phyloP scores from a whole-genome alignment of 2,113 vertebrate genomes.

The Notarius lentiginosus region DNA sequence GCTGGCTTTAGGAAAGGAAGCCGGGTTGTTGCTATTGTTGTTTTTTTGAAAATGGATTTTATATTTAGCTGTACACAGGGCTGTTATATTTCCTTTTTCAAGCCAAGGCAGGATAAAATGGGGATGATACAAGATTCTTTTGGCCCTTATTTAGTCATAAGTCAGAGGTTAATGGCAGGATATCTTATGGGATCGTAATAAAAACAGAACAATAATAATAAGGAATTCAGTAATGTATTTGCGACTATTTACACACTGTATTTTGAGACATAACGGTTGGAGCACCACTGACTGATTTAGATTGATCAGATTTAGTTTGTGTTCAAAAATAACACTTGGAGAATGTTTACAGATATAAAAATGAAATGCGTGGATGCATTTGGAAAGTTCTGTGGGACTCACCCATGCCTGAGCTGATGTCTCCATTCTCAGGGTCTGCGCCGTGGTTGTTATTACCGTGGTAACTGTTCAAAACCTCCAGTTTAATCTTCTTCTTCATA shows the following conservation, averaged over 20 bases:
- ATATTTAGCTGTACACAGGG: slow-evolving; percentile 11
- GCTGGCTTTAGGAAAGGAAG: slow-evolving; percentile 18
- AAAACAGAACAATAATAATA: slow-evolving; percentile 21
- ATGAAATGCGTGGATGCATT: slow-evolving; percentile 5
- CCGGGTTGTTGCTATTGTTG: background rate
- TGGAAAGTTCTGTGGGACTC: slow-evolving; percentile 60
- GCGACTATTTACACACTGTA: background rate
- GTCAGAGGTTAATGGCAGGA: slow-evolving; percentile 10
- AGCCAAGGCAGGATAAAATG: slow-evolving; percentile 16
- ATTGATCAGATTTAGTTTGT: background rate
- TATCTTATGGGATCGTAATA: slow-evolving; percentile 25
- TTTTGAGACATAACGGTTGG: background rate
- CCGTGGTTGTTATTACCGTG: slow-evolving; percentile 89
- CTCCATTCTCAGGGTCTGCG: slow-evolving; percentile 90
- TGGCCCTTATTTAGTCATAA: slow-evolving; percentile 19
- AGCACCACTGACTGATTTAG: slow-evolving; percentile 11
- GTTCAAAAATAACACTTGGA: background rate
- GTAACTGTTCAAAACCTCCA: slow-evolving; percentile 94
- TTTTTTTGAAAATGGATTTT: slow-evolving; percentile 13
- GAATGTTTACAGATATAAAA: slow-evolving; percentile 17
- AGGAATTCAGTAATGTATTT: slow-evolving; percentile 25
- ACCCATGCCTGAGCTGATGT: slow-evolving; percentile 91
- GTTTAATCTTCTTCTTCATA: slow-evolving; percentile 98
- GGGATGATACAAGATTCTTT: slow-evolving; percentile 24
- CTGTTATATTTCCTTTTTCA: slow-evolving; percentile 30